Evolutionary conservation across 2,888 invertebrate genomes (phyloP), one percentile per base, ranked within the genome.

Genomic region (Endotricha flammealis): DNA sequence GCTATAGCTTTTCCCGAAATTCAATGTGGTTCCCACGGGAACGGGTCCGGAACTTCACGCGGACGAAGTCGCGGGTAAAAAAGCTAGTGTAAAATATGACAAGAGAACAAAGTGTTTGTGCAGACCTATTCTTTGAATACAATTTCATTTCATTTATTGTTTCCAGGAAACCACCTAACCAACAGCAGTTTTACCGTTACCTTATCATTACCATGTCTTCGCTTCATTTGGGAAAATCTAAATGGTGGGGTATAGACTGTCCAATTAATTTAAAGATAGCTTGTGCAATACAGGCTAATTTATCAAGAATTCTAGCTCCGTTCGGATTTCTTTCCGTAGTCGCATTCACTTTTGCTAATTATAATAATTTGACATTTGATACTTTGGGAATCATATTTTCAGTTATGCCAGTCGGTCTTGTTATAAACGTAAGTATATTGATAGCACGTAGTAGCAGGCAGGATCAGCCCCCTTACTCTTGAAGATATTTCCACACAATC

Each of bases 301-400:
- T 34, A 12, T 9, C 20, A 1, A 12, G 12, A 28, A n/a, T 20
- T 3, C 5, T 28, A n/a, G 10, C 22, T 10, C 28, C 20, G 3
- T 17, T 13, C 2, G 13, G 12, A 11, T 2, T 34, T 1, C 1
- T 34, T 9, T 29, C 12, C 2, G 8, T 28, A 10, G 7, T 12
- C 2, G 10, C 12, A 29, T 9, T 12, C 12, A 3, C 17, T 9
- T 28, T 34, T 12, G 2, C 11, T 9, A 17, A 34, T 3, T 34
- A 34, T 9, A 9, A 28, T 1, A 16, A 32, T 9, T 7, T 39
- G 11, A 17, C 28, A 9, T 36, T 36, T 32, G 9, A 4, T 16
- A 29, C 29, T 5, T 10, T 36, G 10, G 36, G 36, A 2, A 39
- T 32, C 3, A 31, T 39, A 23, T 32, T 36, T 2, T 12, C 28